Conservation (phyloP, 2,113 vertebrate species). For the Oncorhynchus tshawytscha region DNA sequence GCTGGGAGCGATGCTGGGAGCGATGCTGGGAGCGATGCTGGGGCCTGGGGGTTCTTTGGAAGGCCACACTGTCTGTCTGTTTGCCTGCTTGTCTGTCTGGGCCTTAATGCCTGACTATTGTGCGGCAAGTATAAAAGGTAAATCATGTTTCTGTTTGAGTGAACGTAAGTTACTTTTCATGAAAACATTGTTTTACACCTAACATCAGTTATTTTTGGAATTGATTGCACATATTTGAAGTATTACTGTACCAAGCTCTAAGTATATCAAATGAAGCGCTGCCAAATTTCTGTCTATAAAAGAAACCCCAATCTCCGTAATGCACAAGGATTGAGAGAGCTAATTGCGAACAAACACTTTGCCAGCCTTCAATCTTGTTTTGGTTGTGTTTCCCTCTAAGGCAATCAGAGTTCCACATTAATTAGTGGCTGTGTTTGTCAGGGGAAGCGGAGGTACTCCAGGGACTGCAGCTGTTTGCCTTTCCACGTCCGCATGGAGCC, state of each 20-base stretch:
- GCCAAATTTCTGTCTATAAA: background rate
- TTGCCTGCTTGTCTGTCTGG: no score
- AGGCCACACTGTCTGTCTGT: no score
- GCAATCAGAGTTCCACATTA: background rate
- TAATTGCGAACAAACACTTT: background rate
- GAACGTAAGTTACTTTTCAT: background rate
- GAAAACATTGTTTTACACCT: background rate
- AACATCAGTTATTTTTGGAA: background rate
- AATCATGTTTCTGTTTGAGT: background rate
- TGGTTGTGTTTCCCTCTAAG: background rate
- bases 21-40: no score
- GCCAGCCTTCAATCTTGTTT: conserved; percentile 1
- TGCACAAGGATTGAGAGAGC: background rate
- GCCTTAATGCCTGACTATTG: no score
- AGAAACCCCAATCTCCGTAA: background rate
- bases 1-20: no score
- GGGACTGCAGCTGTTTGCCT: no score
- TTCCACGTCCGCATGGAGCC: no score
- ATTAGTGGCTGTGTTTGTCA: background rate
- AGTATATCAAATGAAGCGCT: background rate
- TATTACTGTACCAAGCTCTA: background rate
- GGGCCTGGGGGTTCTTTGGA: no score
- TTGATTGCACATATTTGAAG: background rate
- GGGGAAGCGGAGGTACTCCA: no score
- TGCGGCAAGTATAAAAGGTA: no score